A percentile compares a stretch with the other conserved stretches of the same genome.
These are phyloP conservation scores for Emys orbicularis DNA, from an alignment of 2,797 vertebrate genomes.

Conservation along the genomic window DNA sequence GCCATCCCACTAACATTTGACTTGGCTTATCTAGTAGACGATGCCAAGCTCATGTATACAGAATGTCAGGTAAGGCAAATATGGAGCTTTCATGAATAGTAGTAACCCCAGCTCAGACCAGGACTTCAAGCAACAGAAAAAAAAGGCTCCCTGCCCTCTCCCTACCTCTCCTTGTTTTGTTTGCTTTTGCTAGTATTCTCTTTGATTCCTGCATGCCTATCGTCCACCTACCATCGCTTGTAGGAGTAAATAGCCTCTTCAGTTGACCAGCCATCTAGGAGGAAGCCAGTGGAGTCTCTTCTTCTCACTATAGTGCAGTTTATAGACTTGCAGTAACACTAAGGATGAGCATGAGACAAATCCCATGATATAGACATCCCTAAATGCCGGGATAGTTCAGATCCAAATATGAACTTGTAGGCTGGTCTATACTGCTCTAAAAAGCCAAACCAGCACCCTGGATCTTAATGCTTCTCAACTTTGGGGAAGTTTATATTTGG, in stretches of 20 bases:
- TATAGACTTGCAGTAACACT: background rate
- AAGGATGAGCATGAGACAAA: background rate
- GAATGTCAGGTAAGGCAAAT: background rate
- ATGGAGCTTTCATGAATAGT: background rate
- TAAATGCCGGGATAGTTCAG: background rate
- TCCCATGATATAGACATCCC: background rate
- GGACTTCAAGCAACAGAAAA: background rate
- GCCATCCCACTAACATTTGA: background rate
- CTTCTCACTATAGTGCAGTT: background rate
- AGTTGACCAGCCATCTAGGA: background rate
- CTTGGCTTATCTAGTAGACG: background rate
- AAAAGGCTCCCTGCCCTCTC: background rate
- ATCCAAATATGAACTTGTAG: background rate
- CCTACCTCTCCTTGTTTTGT: fast-evolving
- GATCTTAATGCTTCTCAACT: background rate
- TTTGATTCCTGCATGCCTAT: background rate
- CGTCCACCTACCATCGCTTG: background rate
- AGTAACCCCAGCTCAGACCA: background rate
- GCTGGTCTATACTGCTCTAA: background rate
- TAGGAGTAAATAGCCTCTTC: background rate
- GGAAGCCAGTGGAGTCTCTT: background rate
- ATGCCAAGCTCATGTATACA: fast-evolving
- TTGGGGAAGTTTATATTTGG: background rate
- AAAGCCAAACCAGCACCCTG: background rate
- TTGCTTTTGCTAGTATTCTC: background rate